Evolutionary conservation across 2,888 invertebrate species (phyloP), one percentile per base, ranked within the genome.

Genomic region (Oasisia sp.): DNA sequence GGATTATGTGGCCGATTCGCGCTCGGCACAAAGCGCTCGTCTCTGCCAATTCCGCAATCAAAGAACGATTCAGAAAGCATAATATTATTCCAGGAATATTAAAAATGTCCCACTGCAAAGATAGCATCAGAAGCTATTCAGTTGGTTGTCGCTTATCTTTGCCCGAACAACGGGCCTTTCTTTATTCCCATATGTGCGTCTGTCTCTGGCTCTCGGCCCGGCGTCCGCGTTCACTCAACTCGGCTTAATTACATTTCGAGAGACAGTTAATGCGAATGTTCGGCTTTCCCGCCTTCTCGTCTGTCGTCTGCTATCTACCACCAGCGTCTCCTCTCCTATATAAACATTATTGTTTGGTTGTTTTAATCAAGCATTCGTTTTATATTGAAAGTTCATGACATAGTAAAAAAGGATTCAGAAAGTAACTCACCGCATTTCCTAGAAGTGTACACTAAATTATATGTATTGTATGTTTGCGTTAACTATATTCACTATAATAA

Each of bases 61-160:
- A 74, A 74, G 74, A 74, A 19, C 74, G 27, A 74, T 74, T n/a
- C 74, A 74, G 74, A 74, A 74, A 74, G 74, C 19, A 74, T 74
- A 74, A 74, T 74, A 74, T 74, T 74, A 74, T 74, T 74, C 74
- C 74, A 74, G 74, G 74, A 74, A 74, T 74, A 74, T 74, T 74
- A 74, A 74, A 74, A n/a, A 74, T 74, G 14, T 74, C 74, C 74
- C 74, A 74, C 74, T 74, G 74, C 74, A 74, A 74, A 74, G 74
- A 74, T 74, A 74, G 27, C 74, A 74, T 74, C 74, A 74, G 27
- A n/a, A 74, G 27, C 27, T 74, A 74, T 74, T 74, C 74, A 74
- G 27, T 74, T 74, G 27, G 74, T 74, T 74, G 74, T 74, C 74
- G 74, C 74, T 74, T 74, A 74, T 19, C 27, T 74, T 74, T 74